Conservation (phyloP, 2,797 vertebrate genomes). For the Synaphobranchus kaupii region DNA sequence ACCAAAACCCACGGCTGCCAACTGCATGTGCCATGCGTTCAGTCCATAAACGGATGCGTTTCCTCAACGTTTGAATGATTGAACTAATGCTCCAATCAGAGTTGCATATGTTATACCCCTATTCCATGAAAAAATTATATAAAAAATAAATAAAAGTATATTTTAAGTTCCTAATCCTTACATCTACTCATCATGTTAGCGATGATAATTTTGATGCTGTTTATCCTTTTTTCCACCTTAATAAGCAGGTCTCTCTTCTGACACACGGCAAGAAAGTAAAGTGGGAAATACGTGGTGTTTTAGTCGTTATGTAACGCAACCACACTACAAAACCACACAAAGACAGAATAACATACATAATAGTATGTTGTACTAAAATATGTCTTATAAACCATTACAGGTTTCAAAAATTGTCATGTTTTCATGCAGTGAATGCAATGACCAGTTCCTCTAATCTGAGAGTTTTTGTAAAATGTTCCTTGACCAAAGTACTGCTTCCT, state of each 20-base stretch:
- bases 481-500: neutral
- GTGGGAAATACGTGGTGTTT: neutral
- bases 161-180: neutral
- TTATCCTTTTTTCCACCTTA: too few relatives aligned
- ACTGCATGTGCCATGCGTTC: neutral
- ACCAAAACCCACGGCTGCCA: neutral
- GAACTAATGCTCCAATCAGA: neutral
- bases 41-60: neutral
- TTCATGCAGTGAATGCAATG: neutral
- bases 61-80: neutral
- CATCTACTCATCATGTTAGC: neutral
- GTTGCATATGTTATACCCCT: neutral
- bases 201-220: too few relatives aligned
- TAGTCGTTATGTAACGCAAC: neutral
- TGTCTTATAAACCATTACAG: too few relatives aligned
- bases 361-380: neutral
- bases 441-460: neutral
- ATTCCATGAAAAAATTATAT: neutral
- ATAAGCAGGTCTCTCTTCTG: too few relatives aligned
- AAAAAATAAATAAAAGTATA: neutral
- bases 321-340: neutral
- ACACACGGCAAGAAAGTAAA: neutral
- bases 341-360: neutral
- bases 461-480: neutral
- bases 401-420: too few relatives aligned